Evolutionary conservation across 1,140 invertebrate genomes (phyloP).

Genomic region (Campoletis sonorensis): DNA sequence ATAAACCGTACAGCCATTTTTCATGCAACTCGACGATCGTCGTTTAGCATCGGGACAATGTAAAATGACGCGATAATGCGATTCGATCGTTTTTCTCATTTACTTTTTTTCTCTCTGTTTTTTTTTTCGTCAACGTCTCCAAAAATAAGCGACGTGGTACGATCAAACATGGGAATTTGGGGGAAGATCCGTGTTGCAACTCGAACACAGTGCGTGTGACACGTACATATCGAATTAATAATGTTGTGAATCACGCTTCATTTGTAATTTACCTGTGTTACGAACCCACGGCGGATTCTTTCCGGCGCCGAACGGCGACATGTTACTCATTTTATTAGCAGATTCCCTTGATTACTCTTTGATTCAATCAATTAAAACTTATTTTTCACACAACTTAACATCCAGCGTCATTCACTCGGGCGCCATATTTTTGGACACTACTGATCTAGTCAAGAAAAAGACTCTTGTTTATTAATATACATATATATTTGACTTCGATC

Average conservation of each 20-base stretch:
- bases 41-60: too few species aligned
- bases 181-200: neutral
- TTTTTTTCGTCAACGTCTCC: neutral
- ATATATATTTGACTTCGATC: neutral
- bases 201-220: constrained; percentile 16
- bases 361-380: constrained; percentile 31
- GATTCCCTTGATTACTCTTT: constrained; percentile 16
- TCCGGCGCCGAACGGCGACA: constrained; percentile 77
- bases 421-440: constrained; percentile 67
- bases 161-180: neutral
- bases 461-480: neutral
- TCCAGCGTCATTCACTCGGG: constrained; percentile 69
- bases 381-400: constrained; percentile 44
- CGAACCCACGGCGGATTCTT: constrained; percentile 81
- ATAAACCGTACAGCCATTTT: neutral
- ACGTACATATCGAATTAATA: neutral
- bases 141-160: neutral
- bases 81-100: too few species aligned
- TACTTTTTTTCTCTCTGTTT: too few species aligned
- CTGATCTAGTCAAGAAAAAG: constrained; percentile 41
- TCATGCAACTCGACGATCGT: too few species aligned
- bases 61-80: too few species aligned
- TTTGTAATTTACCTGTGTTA: constrained; percentile 72
- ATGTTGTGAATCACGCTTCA: constrained; percentile 43
- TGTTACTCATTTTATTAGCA: constrained; percentile 72